phyloP scores from a whole-genome alignment of 2,113 vertebrate genomes.

The Barnardius zonarius region DNA sequence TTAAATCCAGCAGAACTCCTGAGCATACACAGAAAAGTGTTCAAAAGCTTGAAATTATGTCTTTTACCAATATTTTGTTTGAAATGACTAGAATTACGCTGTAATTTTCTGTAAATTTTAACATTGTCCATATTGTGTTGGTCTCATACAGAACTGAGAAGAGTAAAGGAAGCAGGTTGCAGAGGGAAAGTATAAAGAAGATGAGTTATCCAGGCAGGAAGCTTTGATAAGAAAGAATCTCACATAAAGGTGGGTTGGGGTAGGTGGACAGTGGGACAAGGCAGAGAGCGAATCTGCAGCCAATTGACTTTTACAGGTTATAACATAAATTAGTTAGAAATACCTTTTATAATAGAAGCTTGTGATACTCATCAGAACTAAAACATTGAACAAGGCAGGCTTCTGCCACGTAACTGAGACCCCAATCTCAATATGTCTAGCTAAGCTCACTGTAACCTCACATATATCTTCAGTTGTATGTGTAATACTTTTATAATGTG shows the following conservation, averaged over 20 bases:
- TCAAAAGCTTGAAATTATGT: neutral
- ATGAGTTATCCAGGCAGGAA: neutral
- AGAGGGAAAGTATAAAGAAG: neutral
- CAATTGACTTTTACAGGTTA: neutral
- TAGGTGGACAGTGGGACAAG: neutral
- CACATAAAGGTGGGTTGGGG: neutral
- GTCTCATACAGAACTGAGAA: neutral
- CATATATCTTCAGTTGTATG: neutral
- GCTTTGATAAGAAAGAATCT: neutral
- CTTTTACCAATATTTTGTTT: neutral
- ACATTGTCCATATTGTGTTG: neutral
- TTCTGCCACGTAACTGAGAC: neutral
- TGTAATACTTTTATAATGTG: neutral
- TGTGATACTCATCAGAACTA: neutral
- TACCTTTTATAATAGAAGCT: neutral
- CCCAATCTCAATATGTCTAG: neutral
- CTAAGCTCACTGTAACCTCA: neutral
- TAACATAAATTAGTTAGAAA: neutral
- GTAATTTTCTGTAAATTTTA: neutral
- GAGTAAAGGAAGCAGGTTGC: neutral
- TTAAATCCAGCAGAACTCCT: neutral
- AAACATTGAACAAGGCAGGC: neutral
- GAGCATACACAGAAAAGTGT: neutral
- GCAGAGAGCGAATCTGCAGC: fast-evolving
- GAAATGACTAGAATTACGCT: neutral